Percentiles rank a stretch among this genome's conserved stretches.
phyloP scores from a whole-genome alignment of 1,140 invertebrate species.

The Helicoverpa zea region DNA sequence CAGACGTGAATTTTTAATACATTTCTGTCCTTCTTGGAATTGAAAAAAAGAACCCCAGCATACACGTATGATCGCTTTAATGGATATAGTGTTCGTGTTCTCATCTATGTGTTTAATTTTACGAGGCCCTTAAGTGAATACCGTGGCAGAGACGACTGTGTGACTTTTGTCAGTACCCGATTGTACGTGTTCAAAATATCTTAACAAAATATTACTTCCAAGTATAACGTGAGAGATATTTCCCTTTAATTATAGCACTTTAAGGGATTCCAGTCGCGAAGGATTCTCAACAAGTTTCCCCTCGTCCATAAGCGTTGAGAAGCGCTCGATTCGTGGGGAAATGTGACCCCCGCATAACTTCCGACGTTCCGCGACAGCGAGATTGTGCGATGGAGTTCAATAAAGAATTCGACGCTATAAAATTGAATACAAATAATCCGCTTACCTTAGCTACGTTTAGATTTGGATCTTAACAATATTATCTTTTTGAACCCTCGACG shows the following conservation, averaged over 20 bases:
- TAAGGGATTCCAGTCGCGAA: constrained; percentile 27
- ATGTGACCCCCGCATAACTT: constrained; percentile 27
- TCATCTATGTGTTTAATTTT: background rate
- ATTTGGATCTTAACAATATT: constrained; percentile 9
- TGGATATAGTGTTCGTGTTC: constrained; percentile 11
- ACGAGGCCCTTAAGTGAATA: background rate
- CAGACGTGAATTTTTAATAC: constrained; percentile 36
- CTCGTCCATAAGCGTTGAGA: constrained; percentile 33
- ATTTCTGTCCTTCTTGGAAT: constrained; percentile 36
- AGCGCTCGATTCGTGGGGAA: constrained; percentile 27
- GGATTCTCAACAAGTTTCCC: constrained; percentile 29
- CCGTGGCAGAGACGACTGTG: background rate
- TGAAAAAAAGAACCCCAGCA: background rate
- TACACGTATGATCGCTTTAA: constrained; percentile 16
- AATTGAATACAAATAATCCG: constrained; percentile 40
- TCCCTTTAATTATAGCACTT: constrained; percentile 18
- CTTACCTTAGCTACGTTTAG: background rate
- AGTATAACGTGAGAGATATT: background rate
- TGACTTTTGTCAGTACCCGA: background rate
- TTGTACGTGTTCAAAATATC: background rate
- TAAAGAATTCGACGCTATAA: constrained; percentile 17
- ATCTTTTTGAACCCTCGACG: background rate
- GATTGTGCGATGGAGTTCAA: constrained; percentile 26
- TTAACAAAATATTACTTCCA: no score
- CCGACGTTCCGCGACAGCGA: background rate